These are phyloP conservation scores for Antitype chi DNA, from an alignment of 2,888 invertebrate genomes.

Conservation along the genomic window DNA sequence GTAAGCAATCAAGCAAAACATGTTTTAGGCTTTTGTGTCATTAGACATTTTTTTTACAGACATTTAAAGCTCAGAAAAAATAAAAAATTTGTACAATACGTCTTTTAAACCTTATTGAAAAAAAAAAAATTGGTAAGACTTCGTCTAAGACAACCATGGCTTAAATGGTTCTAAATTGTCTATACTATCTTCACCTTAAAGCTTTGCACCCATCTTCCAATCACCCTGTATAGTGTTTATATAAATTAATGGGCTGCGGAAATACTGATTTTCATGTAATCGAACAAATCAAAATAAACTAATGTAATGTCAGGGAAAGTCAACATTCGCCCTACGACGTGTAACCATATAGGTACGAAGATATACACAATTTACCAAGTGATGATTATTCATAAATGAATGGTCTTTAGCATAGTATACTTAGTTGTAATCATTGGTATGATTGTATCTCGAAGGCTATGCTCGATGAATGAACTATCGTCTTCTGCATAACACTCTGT, in stretches of 20 bases:
- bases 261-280: conserved; percentile 23
- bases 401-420: background rate
- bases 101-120: too few species aligned
- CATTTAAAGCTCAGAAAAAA: too few species aligned
- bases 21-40: too few species aligned
- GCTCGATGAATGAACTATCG: conserved; percentile 30
- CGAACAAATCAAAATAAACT: conserved; percentile 15
- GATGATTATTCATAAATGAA: background rate
- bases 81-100: too few species aligned
- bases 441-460: conserved; percentile 10
- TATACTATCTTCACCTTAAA: too few species aligned
- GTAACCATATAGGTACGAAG: background rate
- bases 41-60: too few species aligned
- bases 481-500: conserved; percentile 24
- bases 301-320: conserved; percentile 9
- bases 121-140: too few species aligned
- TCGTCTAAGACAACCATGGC: too few species aligned
- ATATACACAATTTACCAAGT: conserved; percentile 14
- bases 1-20: too few species aligned
- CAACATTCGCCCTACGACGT: background rate
- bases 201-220: too few species aligned
- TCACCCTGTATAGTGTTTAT: conserved; percentile 13
- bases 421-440: conserved; percentile 17
- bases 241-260: conserved; percentile 4
- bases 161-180: too few species aligned